Evolutionary conservation across 2,888 invertebrate genomes (phyloP), one percentile per base, ranked within the genome.

Genomic region (Syrphus vitripennis): DNA sequence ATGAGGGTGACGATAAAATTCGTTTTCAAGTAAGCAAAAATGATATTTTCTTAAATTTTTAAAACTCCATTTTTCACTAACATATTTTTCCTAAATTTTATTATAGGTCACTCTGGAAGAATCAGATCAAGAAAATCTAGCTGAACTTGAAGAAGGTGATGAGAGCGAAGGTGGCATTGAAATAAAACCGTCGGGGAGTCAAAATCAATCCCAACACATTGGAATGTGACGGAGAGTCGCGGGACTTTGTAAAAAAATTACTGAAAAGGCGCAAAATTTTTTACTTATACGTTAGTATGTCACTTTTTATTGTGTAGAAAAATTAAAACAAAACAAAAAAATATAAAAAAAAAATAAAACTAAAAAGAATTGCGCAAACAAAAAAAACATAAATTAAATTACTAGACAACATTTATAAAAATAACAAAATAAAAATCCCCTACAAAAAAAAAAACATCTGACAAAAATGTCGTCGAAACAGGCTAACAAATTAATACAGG

Each of bases 221-320:
- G 97, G 97, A 93, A 97, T 97, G 96, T 97, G 97, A 97, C 97
- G 97, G 96, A 97, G 96, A 96, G 95, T 97, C 94, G 94, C 96
- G 93, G 96, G 96, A 94, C 95, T 97, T 94, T 97, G 96, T 94
- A 96, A 96, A 94, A 97, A 97, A 95, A 95, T 97, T 94, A 95
- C 96, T 93, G 97, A 97, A 94, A 97, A 96, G 94, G 95, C 96
- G 94, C 96, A 96, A 94, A 96, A 95, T 93, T 96, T 96, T 96
- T 96, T 97, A 96, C 95, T 96, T 93, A 95, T 96, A 93, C 96
- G 96, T 94, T 96, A 96, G 91, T 90, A 86, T 86, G 82, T 77
- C 77, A 81, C 86, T 86, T 78, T 77, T 82, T 70, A 82, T 74
- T 86, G 86, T 86, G 76, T 69, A 83, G 59, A 78, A 87, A 88